phyloP scores from a whole-genome alignment of 2,113 vertebrate genomes.

The Propithecus coquereli region DNA sequence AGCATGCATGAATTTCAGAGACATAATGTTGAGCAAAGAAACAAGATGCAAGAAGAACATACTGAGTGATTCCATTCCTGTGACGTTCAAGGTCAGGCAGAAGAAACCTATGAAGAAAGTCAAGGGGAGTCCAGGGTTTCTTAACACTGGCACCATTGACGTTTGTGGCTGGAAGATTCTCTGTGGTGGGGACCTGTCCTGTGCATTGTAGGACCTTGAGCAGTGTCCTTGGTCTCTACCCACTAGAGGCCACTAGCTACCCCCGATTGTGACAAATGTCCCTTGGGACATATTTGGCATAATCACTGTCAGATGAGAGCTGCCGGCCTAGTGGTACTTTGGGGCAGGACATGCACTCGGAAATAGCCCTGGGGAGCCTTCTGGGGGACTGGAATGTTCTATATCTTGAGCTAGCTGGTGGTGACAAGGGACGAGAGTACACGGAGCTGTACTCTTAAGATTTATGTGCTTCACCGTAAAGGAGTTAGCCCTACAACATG shows the following conservation, averaged over 20 bases:
- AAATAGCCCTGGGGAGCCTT: not conserved
- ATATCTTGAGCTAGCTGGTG: not conserved
- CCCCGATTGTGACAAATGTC: not conserved
- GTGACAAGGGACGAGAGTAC: not conserved
- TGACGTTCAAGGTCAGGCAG: not conserved
- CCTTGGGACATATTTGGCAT: not conserved
- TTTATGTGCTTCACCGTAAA: not conserved
- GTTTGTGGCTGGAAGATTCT: not conserved
- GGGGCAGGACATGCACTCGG: not conserved
- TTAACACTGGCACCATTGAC: not conserved
- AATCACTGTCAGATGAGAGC: not conserved
- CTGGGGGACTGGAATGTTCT: not conserved
- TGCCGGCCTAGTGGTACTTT: not conserved
- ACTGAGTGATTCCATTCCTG: rapidly evolving
- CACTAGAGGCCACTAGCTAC: not conserved
- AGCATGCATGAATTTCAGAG: not conserved
- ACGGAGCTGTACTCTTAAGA: not conserved
- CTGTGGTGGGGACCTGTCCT: too few relatives aligned
- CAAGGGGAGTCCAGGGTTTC: not conserved
- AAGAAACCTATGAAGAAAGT: not conserved
- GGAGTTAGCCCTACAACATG: not conserved
- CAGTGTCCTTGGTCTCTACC: not conserved
- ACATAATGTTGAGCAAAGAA: not conserved
- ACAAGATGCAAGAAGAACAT: not conserved
- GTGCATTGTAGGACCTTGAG: not conserved